Percentiles rank a stretch among this genome's conserved stretches.
phyloP scores from a whole-genome alignment of 2,113 vertebrate genomes.

The Megaceryle maxima region DNA sequence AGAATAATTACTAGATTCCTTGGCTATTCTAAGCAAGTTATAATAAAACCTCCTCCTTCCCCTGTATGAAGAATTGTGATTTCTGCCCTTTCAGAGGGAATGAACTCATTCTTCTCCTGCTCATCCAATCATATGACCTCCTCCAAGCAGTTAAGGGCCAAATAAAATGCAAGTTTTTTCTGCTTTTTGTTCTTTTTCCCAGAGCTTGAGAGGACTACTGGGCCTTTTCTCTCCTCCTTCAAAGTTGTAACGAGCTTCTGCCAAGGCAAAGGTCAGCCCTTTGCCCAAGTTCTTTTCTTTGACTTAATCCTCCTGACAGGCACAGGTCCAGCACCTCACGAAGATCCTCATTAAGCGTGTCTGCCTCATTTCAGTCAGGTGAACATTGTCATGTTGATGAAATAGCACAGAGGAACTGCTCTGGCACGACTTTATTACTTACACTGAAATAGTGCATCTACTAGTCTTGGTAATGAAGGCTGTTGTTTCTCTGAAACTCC shows the following conservation, averaged over 20 bases:
- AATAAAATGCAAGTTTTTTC: slow-evolving; percentile 34
- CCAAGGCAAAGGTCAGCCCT: slow-evolving; percentile 30
- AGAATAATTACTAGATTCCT: slow-evolving; percentile 27
- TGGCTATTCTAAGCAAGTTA: not conserved
- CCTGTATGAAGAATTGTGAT: not conserved
- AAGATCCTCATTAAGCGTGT: slow-evolving; percentile 34
- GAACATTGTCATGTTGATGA: slow-evolving; percentile 3
- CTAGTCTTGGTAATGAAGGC: not conserved
- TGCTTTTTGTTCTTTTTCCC: not conserved
- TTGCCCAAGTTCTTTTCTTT: not conserved
- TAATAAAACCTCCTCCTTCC: not conserved
- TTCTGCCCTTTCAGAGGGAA: slow-evolving; percentile 4
- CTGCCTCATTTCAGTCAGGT: slow-evolving; percentile 27
- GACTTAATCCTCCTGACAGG: slow-evolving; percentile 34
- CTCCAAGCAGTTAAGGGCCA: not conserved
- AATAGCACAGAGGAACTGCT: not conserved
- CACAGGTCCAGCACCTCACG: slow-evolving; percentile 22
- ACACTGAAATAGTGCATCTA: not conserved
- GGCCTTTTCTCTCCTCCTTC: not conserved
- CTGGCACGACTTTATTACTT: not conserved
- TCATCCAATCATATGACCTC: not conserved
- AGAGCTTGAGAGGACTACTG: not conserved
- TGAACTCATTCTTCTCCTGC: not conserved
- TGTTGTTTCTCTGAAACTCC: not conserved
- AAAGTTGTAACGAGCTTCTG: not conserved